Base-by-base conservation (phyloP, 1,140 invertebrate genomes). In the Drosophila punjabiensis region DNA sequence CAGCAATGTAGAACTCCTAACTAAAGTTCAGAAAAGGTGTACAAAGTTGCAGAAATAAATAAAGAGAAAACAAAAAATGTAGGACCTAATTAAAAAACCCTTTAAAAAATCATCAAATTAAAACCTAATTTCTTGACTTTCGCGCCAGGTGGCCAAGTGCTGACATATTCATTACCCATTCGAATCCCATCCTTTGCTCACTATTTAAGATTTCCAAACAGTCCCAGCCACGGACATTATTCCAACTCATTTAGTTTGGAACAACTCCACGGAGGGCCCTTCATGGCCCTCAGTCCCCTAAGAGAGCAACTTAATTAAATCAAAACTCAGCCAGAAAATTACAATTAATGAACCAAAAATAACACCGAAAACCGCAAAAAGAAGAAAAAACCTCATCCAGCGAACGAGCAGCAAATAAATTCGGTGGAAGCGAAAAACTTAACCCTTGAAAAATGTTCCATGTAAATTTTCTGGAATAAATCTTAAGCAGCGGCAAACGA, bases 331-430 rank as follows among this genome's bases (percentile, higher is more conserved):
- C 76, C 82, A 80, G 66, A 67, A 89, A 80, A 89, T 82, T 90
- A 71, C 79, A 89, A 76, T 89, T 90, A 89, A 89, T 89, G 86
- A 89, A 89, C 82, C 86, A 90, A 89, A 90, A 89, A 89, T 89
- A 78, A 87, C 55, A 80, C 47, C 69, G 50, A 89, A 85, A 90
- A 75, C 87, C 86, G 55, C 86, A 74, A 39, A 58, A 58, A 58
- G n/a, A 47, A 56, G 32, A 41, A 73, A 32, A 33, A 11, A 16
- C n/a, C 16, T 30, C 37, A 24, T 24, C 24, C 24, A 55, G 14
- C 20, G 2, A 52, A 37, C 59, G 77, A 65, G 66, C 64, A 63
- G 63, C 58, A 75, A 77, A 89, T 88, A 88, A 88, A 88, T 84
- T 88, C 66, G 43, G 37, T 50, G 20, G 61, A 73, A 70, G 47